Evolutionary conservation across 2,113 vertebrate species (phyloP).

Genomic region (Vulpes ferrilata): DNA sequence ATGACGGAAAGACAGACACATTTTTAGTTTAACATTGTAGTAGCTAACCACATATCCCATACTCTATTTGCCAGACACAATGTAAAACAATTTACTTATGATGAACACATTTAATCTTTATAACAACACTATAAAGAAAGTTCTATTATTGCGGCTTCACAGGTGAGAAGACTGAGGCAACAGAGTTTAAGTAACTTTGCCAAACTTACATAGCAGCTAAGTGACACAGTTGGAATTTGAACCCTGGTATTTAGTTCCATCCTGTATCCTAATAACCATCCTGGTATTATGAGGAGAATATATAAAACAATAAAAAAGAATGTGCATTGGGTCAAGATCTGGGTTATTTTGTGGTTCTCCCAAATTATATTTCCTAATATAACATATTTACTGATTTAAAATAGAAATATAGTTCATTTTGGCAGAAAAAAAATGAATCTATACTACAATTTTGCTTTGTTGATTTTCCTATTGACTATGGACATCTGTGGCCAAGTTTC

Average conservation of each 20-base stretch:
- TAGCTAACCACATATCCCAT: background rate
- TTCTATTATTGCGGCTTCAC: background rate
- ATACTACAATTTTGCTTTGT: background rate
- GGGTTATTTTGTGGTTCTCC: background rate
- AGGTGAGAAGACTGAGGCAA: background rate
- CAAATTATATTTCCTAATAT: background rate
- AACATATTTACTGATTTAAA: constrained; percentile 22
- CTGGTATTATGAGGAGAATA: background rate
- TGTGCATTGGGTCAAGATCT: background rate
- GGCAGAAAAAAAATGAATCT: background rate
- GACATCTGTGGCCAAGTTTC: background rate
- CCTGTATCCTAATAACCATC: background rate
- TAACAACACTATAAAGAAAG: background rate
- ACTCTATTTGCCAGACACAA: background rate
- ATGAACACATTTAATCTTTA: background rate
- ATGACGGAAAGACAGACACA: background rate
- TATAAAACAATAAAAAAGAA: background rate
- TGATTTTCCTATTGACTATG: background rate
- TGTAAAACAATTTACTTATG: background rate
- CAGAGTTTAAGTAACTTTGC: background rate
- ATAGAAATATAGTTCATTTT: background rate
- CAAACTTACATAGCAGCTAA: background rate
- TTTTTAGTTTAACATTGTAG: constrained; percentile 9
- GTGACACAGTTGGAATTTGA: background rate
- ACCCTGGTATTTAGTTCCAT: background rate